phyloP scores from a whole-genome alignment of 1,140 invertebrate species.

The Musca domestica region DNA sequence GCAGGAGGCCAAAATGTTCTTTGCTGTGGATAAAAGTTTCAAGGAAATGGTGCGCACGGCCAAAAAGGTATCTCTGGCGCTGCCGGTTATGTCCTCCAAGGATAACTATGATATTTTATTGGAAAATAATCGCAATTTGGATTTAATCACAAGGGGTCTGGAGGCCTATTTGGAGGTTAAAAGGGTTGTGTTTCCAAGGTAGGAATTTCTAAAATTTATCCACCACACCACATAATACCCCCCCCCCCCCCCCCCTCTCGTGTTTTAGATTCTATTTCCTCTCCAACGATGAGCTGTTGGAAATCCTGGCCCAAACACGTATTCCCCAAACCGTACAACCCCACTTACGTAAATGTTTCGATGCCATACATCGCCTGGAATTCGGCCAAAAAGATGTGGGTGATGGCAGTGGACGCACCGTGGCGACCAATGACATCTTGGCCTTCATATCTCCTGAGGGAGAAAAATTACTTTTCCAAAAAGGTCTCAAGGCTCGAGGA shows the following conservation, averaged over 20 bases:
- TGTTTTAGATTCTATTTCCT: constrained; percentile 79
- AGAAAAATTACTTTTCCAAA: constrained; percentile 73
- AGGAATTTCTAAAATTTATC: constrained; percentile 1
- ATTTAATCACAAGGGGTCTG: constrained; percentile 77
- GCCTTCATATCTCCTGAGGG: constrained; percentile 85
- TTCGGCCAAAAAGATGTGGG: constrained; percentile 62
- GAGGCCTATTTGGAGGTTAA: constrained; percentile 85
- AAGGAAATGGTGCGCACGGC: constrained; percentile 78
- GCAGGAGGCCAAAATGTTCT: constrained; percentile 79
- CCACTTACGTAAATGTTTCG: constrained; percentile 86
- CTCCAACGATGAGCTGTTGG: constrained; percentile 89
- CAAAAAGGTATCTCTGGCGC: constrained; percentile 68
- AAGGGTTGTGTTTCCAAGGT: constrained; percentile 81
- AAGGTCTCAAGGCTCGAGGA: constrained; percentile 79
- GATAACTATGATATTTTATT: constrained; percentile 69
- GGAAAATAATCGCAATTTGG: constrained; percentile 75
- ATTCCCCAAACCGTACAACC: constrained; percentile 86
- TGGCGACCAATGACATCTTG: constrained; percentile 74
- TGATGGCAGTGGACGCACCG: constrained; percentile 43
- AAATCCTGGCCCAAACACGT: constrained; percentile 85
- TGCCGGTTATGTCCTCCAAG: constrained; percentile 66
- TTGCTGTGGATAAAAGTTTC: constrained; percentile 81
- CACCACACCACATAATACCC: background rate
- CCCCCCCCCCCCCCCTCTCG: too few species aligned
- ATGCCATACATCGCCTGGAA: constrained; percentile 76